Evolutionary conservation across 2,113 vertebrate genomes (phyloP), one percentile per base, ranked within the genome.

Genomic region (Grammomys dolichurus): DNA sequence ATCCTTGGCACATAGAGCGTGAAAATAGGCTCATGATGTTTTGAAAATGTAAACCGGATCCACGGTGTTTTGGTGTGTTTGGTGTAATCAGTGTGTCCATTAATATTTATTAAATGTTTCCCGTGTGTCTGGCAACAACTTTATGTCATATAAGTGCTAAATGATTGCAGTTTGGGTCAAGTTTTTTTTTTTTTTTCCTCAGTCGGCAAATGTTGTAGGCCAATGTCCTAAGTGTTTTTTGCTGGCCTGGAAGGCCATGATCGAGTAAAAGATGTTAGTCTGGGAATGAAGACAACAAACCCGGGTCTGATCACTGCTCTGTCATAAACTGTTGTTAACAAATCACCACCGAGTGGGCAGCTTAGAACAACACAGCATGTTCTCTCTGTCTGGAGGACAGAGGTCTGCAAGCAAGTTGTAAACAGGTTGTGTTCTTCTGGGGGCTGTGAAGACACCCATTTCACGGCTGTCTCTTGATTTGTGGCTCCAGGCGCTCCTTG

Each of bases 61-160:
- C 17, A 56, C 36, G 22, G 73, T 54, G 51, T 92, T 72, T 77
- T 43, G 69, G 20, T 43, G 67, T 95, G 20, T 69, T 69, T 69
- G 67, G 31, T 70, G 67, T 69, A 48, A 91, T 90, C n/a, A 87
- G 60, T 36, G 63, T 88, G 28, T 20, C 28, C 78, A 58, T 78
- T 93, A 89, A 43, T 90, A 94, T 90, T 81, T 88, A 97, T 89
- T 84, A 86, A 93, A 91, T 92, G 67, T 36, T 51, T 89, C 24
- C 22, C 56, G n/a, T 94, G 81, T 78, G n/a, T 69, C 91, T 63
- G 70, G 88, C 43, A 70, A 82, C 46, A 78, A 77, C 46, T 88
- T 78, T n/a, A 12, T 78, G 40, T 43, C 60, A 58, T 67, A 48
- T 86, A 96, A 69, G 12, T 76, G 22, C 33, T 89, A 12, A 85